A percentile compares a stretch with the other conserved stretches of the same genome.
These are phyloP conservation scores for Anolis apletophallus DNA, from an alignment of 2,797 vertebrate genomes.

Conservation along the genomic window DNA sequence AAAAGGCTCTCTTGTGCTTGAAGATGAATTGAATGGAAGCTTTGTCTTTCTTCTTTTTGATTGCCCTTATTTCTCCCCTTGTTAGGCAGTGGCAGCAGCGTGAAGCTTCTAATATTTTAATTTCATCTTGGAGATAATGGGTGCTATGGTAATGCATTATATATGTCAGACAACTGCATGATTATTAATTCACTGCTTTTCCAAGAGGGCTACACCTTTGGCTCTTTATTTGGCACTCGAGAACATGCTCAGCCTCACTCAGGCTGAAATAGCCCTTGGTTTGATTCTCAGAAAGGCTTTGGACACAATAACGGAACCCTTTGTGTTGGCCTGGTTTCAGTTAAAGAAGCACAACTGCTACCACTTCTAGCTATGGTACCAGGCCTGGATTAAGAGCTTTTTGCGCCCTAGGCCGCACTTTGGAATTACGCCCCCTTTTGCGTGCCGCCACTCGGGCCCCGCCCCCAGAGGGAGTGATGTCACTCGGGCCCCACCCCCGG, in stretches of 20 bases:
- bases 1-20: not conserved
- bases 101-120: slow-evolving; percentile 38
- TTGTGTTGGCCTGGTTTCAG: not conserved
- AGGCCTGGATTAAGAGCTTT: too few species aligned
- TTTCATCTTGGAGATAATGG: slow-evolving; percentile 21
- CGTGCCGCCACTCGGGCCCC: too few species aligned
- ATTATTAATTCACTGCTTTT: slow-evolving; percentile 40
- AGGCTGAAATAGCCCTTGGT: not conserved
- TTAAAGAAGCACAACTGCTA: not conserved
- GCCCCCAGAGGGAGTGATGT: too few species aligned
- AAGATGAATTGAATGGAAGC: not conserved
- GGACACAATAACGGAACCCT: not conserved
- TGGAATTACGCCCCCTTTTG: too few species aligned
- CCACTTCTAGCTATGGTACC: not conserved
- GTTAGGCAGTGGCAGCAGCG: not conserved
- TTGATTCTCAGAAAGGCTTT: not conserved
- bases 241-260: not conserved
- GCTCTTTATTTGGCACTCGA: slow-evolving; percentile 13
- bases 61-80: not conserved
- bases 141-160: slow-evolving; percentile 22
- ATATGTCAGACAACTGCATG: not conserved
- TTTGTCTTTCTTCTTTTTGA: not conserved
- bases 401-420: too few species aligned
- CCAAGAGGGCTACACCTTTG: not conserved
- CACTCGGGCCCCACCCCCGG: too few species aligned